Evolutionary conservation across 2,888 invertebrate genomes (phyloP).

Genomic region (Dasypogon diadema): DNA sequence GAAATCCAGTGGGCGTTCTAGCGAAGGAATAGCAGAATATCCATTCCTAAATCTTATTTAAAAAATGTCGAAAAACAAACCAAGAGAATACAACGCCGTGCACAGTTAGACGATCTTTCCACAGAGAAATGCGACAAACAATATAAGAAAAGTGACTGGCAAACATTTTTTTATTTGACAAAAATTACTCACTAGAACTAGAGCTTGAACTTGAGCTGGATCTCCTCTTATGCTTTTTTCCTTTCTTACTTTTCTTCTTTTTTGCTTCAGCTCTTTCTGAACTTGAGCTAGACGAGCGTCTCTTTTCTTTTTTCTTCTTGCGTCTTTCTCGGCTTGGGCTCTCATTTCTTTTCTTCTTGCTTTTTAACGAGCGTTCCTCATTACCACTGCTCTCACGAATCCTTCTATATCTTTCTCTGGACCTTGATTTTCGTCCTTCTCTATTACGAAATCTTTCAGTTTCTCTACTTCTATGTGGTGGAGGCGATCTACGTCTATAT

Average conservation of each 20-base stretch:
- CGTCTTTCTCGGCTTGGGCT: background rate
- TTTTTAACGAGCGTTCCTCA: background rate
- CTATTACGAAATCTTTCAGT: background rate
- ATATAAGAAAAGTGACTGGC: no score
- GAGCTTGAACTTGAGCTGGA: conserved; percentile 22
- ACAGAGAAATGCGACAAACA: no score
- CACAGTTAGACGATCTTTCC: no score
- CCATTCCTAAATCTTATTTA: no score
- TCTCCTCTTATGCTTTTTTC: conserved; percentile 57
- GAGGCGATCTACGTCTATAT: background rate
- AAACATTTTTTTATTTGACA: background rate
- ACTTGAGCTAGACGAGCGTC: conserved; percentile 5
- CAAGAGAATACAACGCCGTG: no score
- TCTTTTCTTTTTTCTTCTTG: conserved; percentile 12
- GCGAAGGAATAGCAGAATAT: no score
- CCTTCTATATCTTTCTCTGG: background rate
- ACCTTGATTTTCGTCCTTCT: background rate
- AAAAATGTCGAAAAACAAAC: no score
- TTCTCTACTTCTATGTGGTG: background rate
- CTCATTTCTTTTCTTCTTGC: background rate
- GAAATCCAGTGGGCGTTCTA: no score
- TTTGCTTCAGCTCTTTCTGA: conserved; percentile 32
- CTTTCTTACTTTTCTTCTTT: conserved; percentile 43
- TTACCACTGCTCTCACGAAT: background rate
- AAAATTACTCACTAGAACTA: conserved; percentile 48